Evolutionary conservation across 1,140 invertebrate genomes (phyloP), one percentile per base, ranked within the genome.

Genomic region (Drosophila trapezifrons): DNA sequence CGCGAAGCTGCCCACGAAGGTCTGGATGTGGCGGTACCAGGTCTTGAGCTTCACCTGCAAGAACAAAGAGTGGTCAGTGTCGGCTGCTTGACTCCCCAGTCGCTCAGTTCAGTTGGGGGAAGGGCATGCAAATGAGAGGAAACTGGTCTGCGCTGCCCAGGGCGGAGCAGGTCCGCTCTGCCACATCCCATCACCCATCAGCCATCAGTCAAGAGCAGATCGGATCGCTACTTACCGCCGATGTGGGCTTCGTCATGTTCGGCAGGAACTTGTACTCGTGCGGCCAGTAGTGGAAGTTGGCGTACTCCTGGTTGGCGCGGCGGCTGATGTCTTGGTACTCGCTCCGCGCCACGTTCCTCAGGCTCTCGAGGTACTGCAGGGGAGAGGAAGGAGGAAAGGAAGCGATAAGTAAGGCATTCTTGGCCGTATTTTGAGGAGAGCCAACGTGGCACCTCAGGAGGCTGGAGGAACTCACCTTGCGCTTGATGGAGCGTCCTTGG

Each of bases 1-100:
- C 10, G 75, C 67, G 12, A 91, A 91, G 65, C 86, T 78, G 54
- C 73, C 90, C 20, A 90, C 80, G 18, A 80, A 90, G 40, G 70
- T 85, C 45, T 91, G 90, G 70, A 91, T 80, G 59, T 80, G 52
- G 45, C 90, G 80, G 70, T 91, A 87, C 90, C 90, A 91, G 52
- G 66, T 83, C 65, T 80, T 87, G 6, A 91, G 73, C 22, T 78
- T 78, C 17, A 85, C 67, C 90, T 91, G 69, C 4, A 29, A 9
- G 1, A 4, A 38, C 17, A 42, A 1, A 38, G 42, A 46, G 2
- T 35, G 15, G 18, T 42, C 15, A 49, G 54, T 18, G 18, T 32
- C 25, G 7, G 6, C 42, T 49, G 42, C n/a, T 22, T 20, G 9
- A 3, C 6, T 12, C 2, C 46, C 29, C 27, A n/a, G 46, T 29